Percentiles rank a stretch among this genome's conserved stretches.
Evolutionary conservation across 2,113 vertebrate species (phyloP).

Genomic region (Pyxicephalus adspersus): DNA sequence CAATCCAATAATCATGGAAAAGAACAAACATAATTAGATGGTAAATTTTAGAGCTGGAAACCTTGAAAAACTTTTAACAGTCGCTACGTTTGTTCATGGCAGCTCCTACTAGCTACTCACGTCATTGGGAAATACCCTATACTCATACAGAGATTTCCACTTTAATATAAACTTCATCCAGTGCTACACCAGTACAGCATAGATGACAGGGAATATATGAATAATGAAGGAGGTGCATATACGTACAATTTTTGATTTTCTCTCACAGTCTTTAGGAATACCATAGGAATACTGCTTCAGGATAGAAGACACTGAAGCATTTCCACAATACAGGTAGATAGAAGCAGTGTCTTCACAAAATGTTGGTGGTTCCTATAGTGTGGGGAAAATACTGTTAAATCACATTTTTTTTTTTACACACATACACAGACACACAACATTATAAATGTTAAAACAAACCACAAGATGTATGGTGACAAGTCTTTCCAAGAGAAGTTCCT

Average conservation of each 20-base stretch:
- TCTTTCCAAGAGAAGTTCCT: conserved; percentile 79
- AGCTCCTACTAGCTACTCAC: background rate
- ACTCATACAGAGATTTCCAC: background rate
- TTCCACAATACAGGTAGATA: conserved; percentile 78
- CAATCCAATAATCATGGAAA: too few species aligned
- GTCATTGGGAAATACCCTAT: background rate
- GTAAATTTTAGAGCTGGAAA: too few species aligned
- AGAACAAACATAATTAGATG: too few species aligned
- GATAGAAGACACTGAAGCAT: conserved; percentile 80
- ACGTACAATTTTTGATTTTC: conserved; percentile 60
- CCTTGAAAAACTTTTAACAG: background rate
- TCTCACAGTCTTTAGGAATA: conserved; percentile 62
- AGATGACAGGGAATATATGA: background rate
- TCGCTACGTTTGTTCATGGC: background rate
- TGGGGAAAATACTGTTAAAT: too few species aligned
- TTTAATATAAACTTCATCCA: background rate
- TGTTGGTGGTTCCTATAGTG: conserved; percentile 76
- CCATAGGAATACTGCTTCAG: conserved; percentile 80
- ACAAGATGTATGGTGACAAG: conserved; percentile 77
- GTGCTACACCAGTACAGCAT: background rate
- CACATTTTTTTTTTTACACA: too few species aligned
- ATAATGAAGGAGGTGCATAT: background rate
- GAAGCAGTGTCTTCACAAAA: conserved; percentile 70
- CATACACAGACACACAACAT: background rate
- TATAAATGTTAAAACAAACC: conserved; percentile 70